Percentiles rank a stretch among this genome's conserved stretches.
These are phyloP conservation scores for Bradypus variegatus DNA, from an alignment of 2,797 vertebrate genomes.

Conservation along the genomic window DNA sequence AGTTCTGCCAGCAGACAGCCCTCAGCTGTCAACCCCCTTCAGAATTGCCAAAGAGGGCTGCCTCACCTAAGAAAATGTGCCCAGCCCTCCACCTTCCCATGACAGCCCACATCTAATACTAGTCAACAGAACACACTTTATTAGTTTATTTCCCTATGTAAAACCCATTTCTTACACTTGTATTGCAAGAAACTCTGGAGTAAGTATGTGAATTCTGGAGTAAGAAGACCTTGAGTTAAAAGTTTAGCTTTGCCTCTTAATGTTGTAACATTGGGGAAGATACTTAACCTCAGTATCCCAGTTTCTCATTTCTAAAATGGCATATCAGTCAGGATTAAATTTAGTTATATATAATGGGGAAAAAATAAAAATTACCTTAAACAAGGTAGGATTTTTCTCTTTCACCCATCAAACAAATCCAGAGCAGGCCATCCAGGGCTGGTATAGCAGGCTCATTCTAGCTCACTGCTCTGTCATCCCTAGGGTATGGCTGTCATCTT, in stretches of 20 bases:
- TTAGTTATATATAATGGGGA: not conserved
- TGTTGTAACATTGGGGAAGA: not conserved
- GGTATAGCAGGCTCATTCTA: not conserved
- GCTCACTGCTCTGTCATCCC: not conserved
- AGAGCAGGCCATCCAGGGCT: not conserved
- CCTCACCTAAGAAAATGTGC: not conserved
- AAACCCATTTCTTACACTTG: not conserved
- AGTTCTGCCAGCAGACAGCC: too few relatives aligned
- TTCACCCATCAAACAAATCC: not conserved
- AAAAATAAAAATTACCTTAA: not conserved
- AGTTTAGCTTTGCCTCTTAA: not conserved
- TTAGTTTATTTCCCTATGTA: not conserved
- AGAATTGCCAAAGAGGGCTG: not conserved
- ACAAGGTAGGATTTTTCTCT: conserved; percentile 1
- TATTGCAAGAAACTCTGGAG: not conserved
- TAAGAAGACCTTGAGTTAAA: conserved; percentile 6
- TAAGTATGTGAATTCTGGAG: not conserved
- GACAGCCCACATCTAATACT: not conserved
- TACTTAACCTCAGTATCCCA: not conserved
- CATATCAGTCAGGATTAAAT: not conserved
- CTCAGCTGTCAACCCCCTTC: too few relatives aligned
- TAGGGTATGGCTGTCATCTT: not conserved
- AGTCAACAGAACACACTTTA: not conserved
- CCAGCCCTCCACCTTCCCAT: not conserved
- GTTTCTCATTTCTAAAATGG: conserved; percentile 27